Percentiles rank a stretch among this genome's conserved stretches.
Conservation (phyloP, 2,888 invertebrate species). For the Agrochola litura region DNA sequence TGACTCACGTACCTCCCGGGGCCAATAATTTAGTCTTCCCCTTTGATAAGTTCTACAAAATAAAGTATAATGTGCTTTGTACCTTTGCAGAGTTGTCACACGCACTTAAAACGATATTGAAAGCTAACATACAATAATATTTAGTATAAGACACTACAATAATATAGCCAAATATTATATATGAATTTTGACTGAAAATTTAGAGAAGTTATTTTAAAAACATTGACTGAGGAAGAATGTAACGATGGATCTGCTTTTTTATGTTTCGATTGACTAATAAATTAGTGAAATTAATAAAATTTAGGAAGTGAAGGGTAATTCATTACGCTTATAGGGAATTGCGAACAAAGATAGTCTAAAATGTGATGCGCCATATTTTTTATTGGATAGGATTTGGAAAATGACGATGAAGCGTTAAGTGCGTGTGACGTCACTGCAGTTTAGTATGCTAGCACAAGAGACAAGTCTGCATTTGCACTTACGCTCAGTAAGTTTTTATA, state of each 20-base stretch:
- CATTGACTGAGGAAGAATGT: conserved; percentile 22
- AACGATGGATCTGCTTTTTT: conserved; percentile 27
- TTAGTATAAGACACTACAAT: conserved; percentile 35
- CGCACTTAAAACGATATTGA: conserved; percentile 10
- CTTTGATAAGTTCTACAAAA: conserved; percentile 63
- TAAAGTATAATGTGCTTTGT: conserved; percentile 16
- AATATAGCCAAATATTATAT: conserved; percentile 27
- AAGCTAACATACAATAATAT: conserved; percentile 30
- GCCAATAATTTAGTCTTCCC: conserved; percentile 83
- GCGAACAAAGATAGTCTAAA: conserved; percentile 24
- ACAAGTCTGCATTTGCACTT: conserved; percentile 39
- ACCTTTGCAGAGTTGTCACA: conserved; percentile 38
- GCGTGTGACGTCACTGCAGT: conserved; percentile 53
- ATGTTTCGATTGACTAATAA: conserved; percentile 21
- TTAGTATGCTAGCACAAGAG: conserved; percentile 12
- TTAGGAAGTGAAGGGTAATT: neutral
- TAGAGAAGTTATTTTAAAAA: conserved; percentile 16
- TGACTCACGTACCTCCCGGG: conserved; percentile 74
- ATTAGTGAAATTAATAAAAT: neutral
- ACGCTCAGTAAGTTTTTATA: conserved; percentile 26
- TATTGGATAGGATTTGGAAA: neutral
- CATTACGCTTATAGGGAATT: conserved; percentile 14
- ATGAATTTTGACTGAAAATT: conserved; percentile 34
- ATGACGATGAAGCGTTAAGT: neutral
- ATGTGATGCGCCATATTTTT: conserved; percentile 2